These are phyloP conservation scores for Pissodes strobi DNA, from an alignment of 1,140 invertebrate species.

Conservation along the genomic window DNA sequence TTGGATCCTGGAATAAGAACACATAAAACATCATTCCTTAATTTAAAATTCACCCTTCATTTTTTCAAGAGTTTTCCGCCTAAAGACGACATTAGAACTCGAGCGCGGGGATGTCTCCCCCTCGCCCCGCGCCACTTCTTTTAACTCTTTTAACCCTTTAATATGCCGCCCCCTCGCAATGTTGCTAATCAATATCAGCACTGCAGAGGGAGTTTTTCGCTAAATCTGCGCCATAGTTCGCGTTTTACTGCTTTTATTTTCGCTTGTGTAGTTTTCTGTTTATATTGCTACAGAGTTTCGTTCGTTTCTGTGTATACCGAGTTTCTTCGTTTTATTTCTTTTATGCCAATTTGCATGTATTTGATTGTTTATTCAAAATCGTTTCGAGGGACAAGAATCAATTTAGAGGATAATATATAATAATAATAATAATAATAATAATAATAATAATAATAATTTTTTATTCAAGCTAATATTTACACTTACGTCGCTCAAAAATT, in stretches of 20 bases:
- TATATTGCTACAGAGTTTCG: neutral
- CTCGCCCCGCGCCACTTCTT: conserved; percentile 18
- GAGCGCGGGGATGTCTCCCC: conserved; percentile 16
- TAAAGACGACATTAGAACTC: conserved; percentile 20
- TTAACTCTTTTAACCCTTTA: conserved; percentile 38
- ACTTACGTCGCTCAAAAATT: no score
- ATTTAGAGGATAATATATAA: no score
- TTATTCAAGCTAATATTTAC: no score
- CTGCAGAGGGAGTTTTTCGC: conserved; percentile 30
- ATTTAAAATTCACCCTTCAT: conserved; percentile 13
- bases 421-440: no score
- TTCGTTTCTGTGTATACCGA: neutral
- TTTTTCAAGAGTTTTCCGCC: conserved; percentile 8
- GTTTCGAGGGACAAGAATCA: no score
- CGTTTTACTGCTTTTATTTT: conserved; percentile 6
- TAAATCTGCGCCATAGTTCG: conserved; percentile 28
- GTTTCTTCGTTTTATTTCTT: no score
- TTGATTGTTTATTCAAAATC: no score
- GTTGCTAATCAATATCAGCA: conserved; percentile 34
- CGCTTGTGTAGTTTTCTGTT: neutral
- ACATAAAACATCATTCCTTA: neutral
- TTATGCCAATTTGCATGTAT: no score
- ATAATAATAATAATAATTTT: no score
- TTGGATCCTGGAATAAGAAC: no score
- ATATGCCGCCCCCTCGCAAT: conserved; percentile 30